Evolutionary conservation across 2,888 invertebrate genomes (phyloP).

Genomic region (Latrodectus hesperus): DNA sequence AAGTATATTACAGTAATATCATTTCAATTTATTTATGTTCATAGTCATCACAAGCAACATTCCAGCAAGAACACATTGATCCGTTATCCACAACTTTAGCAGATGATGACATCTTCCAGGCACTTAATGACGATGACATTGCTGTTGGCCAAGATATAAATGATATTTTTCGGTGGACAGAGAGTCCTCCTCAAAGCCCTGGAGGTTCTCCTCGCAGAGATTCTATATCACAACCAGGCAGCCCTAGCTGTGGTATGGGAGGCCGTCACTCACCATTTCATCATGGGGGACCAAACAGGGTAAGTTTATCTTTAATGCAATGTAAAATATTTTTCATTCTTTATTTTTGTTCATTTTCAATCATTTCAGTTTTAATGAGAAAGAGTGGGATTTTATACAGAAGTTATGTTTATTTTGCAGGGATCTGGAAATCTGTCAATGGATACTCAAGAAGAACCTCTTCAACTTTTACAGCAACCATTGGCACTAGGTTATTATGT

Average conservation of each 20-base stretch:
- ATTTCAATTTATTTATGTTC: slow-evolving; percentile 2
- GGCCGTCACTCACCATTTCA: slow-evolving; percentile 78
- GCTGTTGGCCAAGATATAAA: slow-evolving; percentile 78
- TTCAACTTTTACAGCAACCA: slow-evolving; percentile 95
- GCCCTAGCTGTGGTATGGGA: slow-evolving; percentile 78
- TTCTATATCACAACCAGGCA: slow-evolving; percentile 75
- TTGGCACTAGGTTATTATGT: slow-evolving; percentile 97
- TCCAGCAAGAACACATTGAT: slow-evolving; percentile 74
- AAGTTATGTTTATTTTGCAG: slow-evolving; percentile 46
- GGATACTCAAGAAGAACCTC: slow-evolving; percentile 81
- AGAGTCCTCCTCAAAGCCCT: slow-evolving; percentile 78
- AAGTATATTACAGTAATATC: no score
- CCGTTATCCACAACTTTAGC: slow-evolving; percentile 64
- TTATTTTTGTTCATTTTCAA: not conserved
- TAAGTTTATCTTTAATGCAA: slow-evolving; percentile 72
- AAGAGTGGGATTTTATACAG: not conserved
- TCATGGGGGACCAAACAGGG: slow-evolving; percentile 78
- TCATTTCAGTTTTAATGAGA: not conserved
- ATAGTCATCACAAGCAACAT: slow-evolving; percentile 83
- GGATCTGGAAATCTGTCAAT: slow-evolving; percentile 70
- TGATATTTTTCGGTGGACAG: slow-evolving; percentile 86
- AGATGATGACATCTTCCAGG: slow-evolving; percentile 68
- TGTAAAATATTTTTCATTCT: not conserved
- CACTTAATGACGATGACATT: slow-evolving; percentile 70
- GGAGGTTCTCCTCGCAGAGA: slow-evolving; percentile 76